Evolutionary conservation across 2,888 invertebrate species (phyloP).

Genomic region (Latrodectus hesperus): DNA sequence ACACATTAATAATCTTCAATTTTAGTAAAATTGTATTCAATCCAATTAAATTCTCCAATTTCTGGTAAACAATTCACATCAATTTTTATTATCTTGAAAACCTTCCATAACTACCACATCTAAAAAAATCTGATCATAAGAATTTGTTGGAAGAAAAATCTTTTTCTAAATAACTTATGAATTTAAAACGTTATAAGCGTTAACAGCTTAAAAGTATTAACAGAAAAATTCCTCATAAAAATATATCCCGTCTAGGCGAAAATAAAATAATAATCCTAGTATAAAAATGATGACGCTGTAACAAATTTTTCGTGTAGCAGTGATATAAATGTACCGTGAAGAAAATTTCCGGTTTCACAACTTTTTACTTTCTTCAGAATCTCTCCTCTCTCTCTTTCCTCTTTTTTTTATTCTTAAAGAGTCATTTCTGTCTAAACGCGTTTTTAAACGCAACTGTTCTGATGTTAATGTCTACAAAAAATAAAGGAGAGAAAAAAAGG

Average conservation of each 20-base stretch:
- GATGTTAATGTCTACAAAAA: conserved; percentile 38
- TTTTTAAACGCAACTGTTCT: conserved; percentile 54
- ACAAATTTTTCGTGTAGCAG: neutral
- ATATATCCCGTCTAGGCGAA: neutral
- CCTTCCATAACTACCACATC: too few species aligned
- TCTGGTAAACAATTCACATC: too few species aligned
- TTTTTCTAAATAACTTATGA: too few species aligned
- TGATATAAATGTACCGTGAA: conserved; percentile 50
- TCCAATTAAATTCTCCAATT: too few species aligned
- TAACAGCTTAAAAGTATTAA: too few species aligned
- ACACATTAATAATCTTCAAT: too few species aligned
- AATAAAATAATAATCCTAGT: neutral
- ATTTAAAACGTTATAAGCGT: too few species aligned
- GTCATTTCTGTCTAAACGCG: conserved; percentile 55
- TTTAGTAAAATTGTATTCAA: too few species aligned
- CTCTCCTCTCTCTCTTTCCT: neutral
- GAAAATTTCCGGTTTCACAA: conserved; percentile 50
- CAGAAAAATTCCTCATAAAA: too few species aligned
- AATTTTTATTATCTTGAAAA: too few species aligned
- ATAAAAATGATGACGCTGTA: conserved; percentile 1
- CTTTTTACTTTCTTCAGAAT: conserved; percentile 17
- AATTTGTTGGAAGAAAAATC: too few species aligned
- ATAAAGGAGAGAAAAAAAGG: conserved; percentile 3
- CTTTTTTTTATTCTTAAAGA: neutral
- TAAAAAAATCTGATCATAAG: too few species aligned